phyloP scores from a whole-genome alignment of 2,797 vertebrate genomes.

The Lepidocolaptes lacrymiger region DNA sequence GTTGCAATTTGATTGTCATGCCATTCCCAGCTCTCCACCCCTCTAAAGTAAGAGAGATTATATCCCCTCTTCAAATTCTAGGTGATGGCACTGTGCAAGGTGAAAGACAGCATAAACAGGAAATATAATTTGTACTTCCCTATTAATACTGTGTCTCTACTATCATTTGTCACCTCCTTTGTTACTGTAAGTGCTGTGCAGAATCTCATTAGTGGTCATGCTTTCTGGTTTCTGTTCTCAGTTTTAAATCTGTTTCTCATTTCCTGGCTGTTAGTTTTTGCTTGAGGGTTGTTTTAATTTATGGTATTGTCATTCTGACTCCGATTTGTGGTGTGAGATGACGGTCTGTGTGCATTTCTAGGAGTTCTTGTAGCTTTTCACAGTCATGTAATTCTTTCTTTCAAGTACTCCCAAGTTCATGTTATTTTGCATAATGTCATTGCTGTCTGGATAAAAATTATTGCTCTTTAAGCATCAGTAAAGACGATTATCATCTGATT shows the following conservation, averaged over 20 bases:
- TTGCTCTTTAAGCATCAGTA: neutral
- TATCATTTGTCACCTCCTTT: constrained; percentile 54
- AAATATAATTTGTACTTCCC: constrained; percentile 26
- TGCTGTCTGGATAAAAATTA: constrained; percentile 32
- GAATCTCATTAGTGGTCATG: constrained; percentile 66
- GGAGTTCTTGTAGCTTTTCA: constrained; percentile 29
- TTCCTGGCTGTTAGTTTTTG: constrained; percentile 60
- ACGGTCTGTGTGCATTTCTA: constrained; percentile 25
- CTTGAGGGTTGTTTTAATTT: constrained; percentile 60
- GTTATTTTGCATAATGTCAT: constrained; percentile 34
- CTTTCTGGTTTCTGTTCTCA: constrained; percentile 63
- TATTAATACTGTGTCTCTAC: constrained; percentile 48
- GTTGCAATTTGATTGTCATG: neutral
- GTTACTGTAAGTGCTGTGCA: constrained; percentile 49
- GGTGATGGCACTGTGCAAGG: neutral
- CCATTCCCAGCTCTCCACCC: neutral
- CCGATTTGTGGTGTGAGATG: constrained; percentile 44
- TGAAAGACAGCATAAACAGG: constrained; percentile 31
- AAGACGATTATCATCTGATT: neutral
- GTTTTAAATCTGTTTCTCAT: constrained; percentile 64
- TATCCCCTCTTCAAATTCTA: neutral
- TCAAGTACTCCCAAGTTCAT: constrained; percentile 32
- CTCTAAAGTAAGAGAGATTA: neutral
- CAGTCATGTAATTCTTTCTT: constrained; percentile 35
- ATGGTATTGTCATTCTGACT: constrained; percentile 53